phyloP scores from a whole-genome alignment of 2,797 vertebrate genomes.

The Neosalanx taihuensis region DNA sequence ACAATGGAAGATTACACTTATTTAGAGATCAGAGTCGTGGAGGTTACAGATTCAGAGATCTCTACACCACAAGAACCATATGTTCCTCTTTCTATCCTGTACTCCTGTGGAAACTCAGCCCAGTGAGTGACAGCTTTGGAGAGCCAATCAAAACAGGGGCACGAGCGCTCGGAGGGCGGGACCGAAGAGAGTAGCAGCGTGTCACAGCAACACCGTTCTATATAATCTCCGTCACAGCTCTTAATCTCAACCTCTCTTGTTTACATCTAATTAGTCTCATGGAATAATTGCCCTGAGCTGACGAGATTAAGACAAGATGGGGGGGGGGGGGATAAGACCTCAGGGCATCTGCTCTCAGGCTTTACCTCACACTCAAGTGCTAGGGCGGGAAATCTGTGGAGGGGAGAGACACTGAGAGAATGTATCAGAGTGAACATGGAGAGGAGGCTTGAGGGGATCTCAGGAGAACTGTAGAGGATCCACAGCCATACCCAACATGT shows the following conservation, averaged over 20 bases:
- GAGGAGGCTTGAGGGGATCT: background rate
- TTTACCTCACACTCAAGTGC: slow-evolving; percentile 30
- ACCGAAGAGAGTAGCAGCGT: slow-evolving; percentile 1
- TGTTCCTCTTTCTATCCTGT: background rate
- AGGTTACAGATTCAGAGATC: background rate
- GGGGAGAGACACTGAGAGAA: background rate
- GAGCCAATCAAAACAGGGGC: slow-evolving; percentile 6
- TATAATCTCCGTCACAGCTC: slow-evolving; percentile 8
- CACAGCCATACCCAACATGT: background rate
- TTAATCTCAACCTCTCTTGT: slow-evolving; percentile 39
- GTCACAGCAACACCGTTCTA: slow-evolving; percentile 2
- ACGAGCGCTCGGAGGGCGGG: slow-evolving; percentile 13
- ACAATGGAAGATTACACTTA: background rate
- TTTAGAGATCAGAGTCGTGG: background rate
- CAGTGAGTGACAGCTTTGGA: slow-evolving; percentile 10
- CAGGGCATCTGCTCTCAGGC: slow-evolving; percentile 59
- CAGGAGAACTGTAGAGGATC: background rate
- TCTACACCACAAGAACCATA: background rate
- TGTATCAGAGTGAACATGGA: background rate
- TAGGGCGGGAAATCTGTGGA: background rate
- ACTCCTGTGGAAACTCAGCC: slow-evolving; percentile 5
- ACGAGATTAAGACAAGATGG: slow-evolving; percentile 70
- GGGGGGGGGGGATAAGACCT: slow-evolving; percentile 59
- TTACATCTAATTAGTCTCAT: slow-evolving; percentile 52
- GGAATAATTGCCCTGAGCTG: slow-evolving; percentile 60